Base-by-base conservation (phyloP, 2,113 vertebrate genomes). In the Callospermophilus lateralis region DNA sequence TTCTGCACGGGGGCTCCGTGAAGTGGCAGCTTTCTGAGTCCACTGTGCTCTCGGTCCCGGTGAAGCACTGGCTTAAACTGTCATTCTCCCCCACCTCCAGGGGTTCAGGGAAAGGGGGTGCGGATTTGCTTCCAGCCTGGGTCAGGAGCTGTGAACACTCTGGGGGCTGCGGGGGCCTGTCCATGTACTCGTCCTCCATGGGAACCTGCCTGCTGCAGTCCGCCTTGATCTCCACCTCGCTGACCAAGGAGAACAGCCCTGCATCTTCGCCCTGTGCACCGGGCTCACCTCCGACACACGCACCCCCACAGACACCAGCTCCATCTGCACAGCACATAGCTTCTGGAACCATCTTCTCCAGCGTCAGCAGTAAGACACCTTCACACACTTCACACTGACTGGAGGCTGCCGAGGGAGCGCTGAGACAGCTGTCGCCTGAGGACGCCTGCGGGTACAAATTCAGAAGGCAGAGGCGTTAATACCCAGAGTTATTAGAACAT, bases 71-170 rank as follows among this genome's bases (percentile, higher is more conserved):
- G 97, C 99, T 99, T 87, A 99, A 98, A 89, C 99, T 99, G 97
- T 99, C 99, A 1, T 99, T 99, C 96, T 99, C 99, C 28, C 99
- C 99, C 3, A 99, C 98, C 96, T 99, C 99, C 98, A 99, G 86
- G 0, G 99, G 99, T 96, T 99, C 99, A 0, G 98, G 98, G 95
- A 99, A 98, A 0, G 98, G 98, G 0, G 98, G 96, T 51, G 97
- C 2, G 0, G 99, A 98, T 85, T 98, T 98, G 89, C 98, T 97
- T 70, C 97, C 97, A 37, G 98, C 95, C 63, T 0, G 96, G 61
- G 74, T 87, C 34, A 96, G 89, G 34, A 95, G 63, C 73, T 97
- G 96, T 0, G 94, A 94, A 77, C 96, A 97, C 85, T 90, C 94
- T 22, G 86, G 3, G 3, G 91, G 17, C 73, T 45, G 97, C 12